Base-by-base conservation (phyloP, 2,888 invertebrate genomes). In the Acleris emargana region DNA sequence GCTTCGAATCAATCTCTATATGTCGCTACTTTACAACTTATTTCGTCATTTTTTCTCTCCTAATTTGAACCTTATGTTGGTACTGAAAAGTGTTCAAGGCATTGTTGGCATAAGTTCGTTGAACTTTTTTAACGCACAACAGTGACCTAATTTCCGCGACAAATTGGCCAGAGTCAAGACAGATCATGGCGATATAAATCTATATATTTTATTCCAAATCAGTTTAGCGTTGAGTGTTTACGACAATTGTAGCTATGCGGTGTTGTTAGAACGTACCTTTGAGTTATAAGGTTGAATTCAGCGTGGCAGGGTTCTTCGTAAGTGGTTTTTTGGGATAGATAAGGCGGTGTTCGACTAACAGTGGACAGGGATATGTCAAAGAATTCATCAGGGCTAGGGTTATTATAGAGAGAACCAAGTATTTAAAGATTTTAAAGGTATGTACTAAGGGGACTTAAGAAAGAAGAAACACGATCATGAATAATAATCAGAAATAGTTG, bases 281-380 rank as follows among this genome's bases (percentile, higher is more conserved):
- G 4, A 17, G 7, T 9, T 16, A 52, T 58, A 54, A n/a, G 49
- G 58, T 62, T 42, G 25, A 43, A 25, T 50, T 51, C 54, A 4
- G 43, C 17, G 13, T 18, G 22, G 20, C 42, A 13, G 17, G 17
- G 20, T n/a, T 17, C 38, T 50, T 42, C 4, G 4, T 53, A 58
- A 18, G 13, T 42, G 47, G 58, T 32, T 11, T 28, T 16, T 22
- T 43, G 54, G 55, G 51, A 45, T 58, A 67, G 58, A 62, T 62
- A 68, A 63, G 53, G 58, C 43, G 64, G 59, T 47, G 68, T 50
- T 58, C 54, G 63, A 64, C 67, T 68, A 68, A 69, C 67, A 71
- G 69, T 68, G 68, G 71, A 72, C 71, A 71, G 72, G 71, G 70
- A 63, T 67, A 63, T 71, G 71, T 73, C 71, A 69, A 72, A 71